Base-by-base conservation (phyloP, 2,113 vertebrate species). In the Poecilia latipinna region DNA sequence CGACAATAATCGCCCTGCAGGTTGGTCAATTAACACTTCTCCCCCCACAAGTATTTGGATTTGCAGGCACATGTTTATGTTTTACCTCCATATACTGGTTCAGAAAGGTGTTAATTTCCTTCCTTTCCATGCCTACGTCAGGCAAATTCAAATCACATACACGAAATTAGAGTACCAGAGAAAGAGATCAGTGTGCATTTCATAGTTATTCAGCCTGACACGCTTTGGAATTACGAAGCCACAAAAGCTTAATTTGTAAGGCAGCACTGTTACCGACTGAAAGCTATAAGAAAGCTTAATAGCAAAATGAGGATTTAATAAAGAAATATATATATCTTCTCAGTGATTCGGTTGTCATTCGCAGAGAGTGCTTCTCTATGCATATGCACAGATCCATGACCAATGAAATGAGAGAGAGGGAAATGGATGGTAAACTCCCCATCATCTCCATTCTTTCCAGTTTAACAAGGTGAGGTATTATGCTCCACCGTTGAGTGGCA, bases 1-100 rank as follows among this genome's bases (percentile, higher is more conserved):
- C 80, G 65, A 83, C 83, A 91, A 83, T 89, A 93, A 93, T 94
- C 85, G 80, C 76, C 82, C 86, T 70, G 88, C 91, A 89, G 89
- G 86, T 87, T 90, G 75, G 62, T 89, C 91, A 91, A 91, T 93
- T 90, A 92, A 89, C 88, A 89, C 90, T 63, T 70, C 64, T 61
- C 75, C 68, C 61, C 73, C 31, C 7, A 44, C 72, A 84, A 29
- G 60, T 82, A 79, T 86, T 84, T 63, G 63, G 77, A 86, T 90
- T 83, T 83, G 88, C 60, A 86, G 80, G 80, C 72, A 78, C 84
- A 85, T 87, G 90, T 85, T 87, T 82, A 78, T 70, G 12, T 77
- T 75, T 54, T 68, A 79, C 67, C 82, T 86, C 77, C 65, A 65
- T 64, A 70, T 61, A 51, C 31, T n/a, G 32, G 35, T 61, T 79